Evolutionary conservation across 2,113 vertebrate genomes (phyloP), one percentile per base, ranked within the genome.

Genomic region (Prietella phreatophila): DNA sequence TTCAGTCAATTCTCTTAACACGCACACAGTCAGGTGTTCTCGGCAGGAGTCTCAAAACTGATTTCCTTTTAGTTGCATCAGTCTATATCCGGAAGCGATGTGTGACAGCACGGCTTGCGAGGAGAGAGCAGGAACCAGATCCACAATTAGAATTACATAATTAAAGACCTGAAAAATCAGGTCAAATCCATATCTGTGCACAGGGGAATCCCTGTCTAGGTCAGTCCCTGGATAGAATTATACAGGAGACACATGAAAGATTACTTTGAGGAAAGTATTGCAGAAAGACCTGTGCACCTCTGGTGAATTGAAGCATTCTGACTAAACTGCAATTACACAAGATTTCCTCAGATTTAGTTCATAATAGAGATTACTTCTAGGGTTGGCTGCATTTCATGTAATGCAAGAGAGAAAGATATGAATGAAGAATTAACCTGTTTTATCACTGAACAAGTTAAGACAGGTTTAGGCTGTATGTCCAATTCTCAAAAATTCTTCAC

Each of bases 11-110:
- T 82, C 56, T 61, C 80, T 42, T 61, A 82, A 61, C 65, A 89
- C 84, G 0, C 78, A 6, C 58, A 53, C 86, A 73, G 33, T 87
- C 84, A 88, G 84, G 84, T 83, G 80, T 75, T 39, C 55, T 86
- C 56, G 1, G 80, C 30, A 87, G 67, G 81, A 67, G 42, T 30
- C 82, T 88, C 79, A 84, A 76, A 81, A 47, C 55, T 85, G 86
- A 90, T 90, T 88, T 90, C 87, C 71, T 82, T 69, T 60, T 67
- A 83, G 87, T 90, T 88, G 87, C 85, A 86, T 91, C 88, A 91
- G 75, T 84, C 75, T 69, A 4, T 88, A 78, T 87, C 86, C 82
- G 30, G 39, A 33, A 85, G 89, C 85, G 30, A 42, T 53, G 65
- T 81, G 39, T 65, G 39, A 84, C 50, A 25, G 71, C 82, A 90